Conservation (phyloP, 1,140 invertebrate species). For the Physella acuta region DNA sequence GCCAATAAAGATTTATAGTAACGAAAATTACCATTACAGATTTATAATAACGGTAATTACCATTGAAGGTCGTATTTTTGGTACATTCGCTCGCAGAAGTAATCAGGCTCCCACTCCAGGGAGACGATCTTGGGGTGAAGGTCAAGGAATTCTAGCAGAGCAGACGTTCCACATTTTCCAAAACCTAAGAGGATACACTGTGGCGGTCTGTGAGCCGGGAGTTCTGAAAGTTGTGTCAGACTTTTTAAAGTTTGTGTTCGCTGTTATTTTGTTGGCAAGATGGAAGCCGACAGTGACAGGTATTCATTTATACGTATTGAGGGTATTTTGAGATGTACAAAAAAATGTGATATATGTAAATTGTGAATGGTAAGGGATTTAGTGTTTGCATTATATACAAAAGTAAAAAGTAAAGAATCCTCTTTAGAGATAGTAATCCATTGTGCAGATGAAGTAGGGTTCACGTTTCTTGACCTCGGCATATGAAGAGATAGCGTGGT, state of each 20-base stretch:
- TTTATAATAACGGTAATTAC: no score
- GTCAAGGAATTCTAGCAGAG: slow-evolving; percentile 59
- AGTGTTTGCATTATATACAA: background rate
- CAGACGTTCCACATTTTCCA: slow-evolving; percentile 61
- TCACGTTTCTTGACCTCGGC: no score
- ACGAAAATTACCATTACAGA: no score
- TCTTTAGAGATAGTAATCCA: no score
- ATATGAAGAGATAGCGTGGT: no score
- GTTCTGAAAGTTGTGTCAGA: background rate
- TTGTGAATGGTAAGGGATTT: background rate
- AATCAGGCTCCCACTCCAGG: slow-evolving; percentile 61
- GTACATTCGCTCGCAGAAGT: slow-evolving; percentile 60
- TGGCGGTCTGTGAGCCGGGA: slow-evolving; percentile 36
- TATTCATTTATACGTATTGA: background rate
- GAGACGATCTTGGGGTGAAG: slow-evolving; percentile 57
- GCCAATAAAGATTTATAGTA: no score
- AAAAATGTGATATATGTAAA: background rate
- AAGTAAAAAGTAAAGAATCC: background rate
- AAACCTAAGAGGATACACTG: slow-evolving; percentile 59
- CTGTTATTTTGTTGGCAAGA: background rate
- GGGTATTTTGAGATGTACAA: background rate
- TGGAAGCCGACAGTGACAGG: background rate
- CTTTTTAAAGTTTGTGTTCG: background rate
- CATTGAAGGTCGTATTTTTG: slow-evolving; percentile 60
- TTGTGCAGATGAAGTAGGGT: no score